Base-by-base conservation (phyloP, 2,888 invertebrate genomes). In the Lithophane semibrunnea region DNA sequence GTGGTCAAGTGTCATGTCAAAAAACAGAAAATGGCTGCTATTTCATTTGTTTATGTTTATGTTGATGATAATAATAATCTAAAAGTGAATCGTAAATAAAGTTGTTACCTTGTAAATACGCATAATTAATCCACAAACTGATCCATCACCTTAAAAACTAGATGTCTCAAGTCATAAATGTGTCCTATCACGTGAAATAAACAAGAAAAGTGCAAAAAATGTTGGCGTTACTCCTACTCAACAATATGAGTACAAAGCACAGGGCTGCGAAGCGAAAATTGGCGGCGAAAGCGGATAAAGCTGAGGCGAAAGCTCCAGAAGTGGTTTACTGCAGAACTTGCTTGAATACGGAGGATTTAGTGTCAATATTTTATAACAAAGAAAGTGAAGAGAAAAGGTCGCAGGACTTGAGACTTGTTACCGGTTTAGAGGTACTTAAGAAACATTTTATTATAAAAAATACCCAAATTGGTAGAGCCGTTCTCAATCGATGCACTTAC, bases 241-340 rank as follows among this genome's bases (percentile, higher is more conserved):
- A 86, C 76, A 78, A 83, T 56, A 83, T 88, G 85, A 88, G 44
- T 24, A 21, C 79, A 1, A 87, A 75, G 8, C 83, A 72, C 9
- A 77, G 80, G 2, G 71, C 75, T 52, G 80, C 75, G 1, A 79
- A 29, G 58, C 77, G 71, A 0, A 73, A 70, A 44, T 37, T 49
- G 47, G 54, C 75, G 10, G 60, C 42, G 12, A 85, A 74, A 47
- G 24, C 64, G 0, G 42, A 29, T 49, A 80, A 77, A 75, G 29
- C 24, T 18, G 77, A 80, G 10, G 13, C 60, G 0, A 82, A 83
- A 24, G 3, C 37, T 0, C 4, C 85, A 24, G 83, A 85, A 37
- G 49, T 54, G 0, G 18, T 66, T 7, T 89, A 82, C 77, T 95
- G 94, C 75, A 90, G 94, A 66, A 94, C 95, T n/a, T 95, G 95